These are phyloP conservation scores for Bucorvus abyssinicus DNA, from an alignment of 2,797 vertebrate genomes.

Conservation along the genomic window DNA sequence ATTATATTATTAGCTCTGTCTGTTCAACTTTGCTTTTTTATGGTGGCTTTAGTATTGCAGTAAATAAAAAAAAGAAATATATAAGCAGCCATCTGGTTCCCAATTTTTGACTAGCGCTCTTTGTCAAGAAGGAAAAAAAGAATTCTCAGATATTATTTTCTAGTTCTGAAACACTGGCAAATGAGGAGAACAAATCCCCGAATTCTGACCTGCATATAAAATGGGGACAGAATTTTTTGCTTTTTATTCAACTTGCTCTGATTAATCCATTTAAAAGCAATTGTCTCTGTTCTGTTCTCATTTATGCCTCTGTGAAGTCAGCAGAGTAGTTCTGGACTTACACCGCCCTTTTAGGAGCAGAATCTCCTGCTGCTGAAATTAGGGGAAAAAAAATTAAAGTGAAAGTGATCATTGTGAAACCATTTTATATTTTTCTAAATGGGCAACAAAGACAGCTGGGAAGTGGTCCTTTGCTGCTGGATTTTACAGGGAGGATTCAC, in stretches of 20 bases:
- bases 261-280: conserved; percentile 66
- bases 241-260: conserved; percentile 60
- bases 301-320: conserved; percentile 23
- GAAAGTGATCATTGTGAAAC: neutral
- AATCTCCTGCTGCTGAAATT: conserved; percentile 23
- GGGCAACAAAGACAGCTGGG: conserved; percentile 6
- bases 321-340: conserved; percentile 22
- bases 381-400: neutral
- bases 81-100: conserved; percentile 91
- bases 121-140: conserved; percentile 72
- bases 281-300: conserved; percentile 34
- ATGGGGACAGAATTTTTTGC: conserved; percentile 9
- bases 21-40: conserved; percentile 95
- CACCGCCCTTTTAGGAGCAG: conserved; percentile 11
- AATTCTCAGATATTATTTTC: conserved; percentile 61
- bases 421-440: neutral
- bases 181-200: conserved; percentile 39
- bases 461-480: conserved; percentile 12
- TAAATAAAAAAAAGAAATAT: conserved; percentile 85
- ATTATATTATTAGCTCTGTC: conserved; percentile 99
- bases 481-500: conserved; percentile 3
- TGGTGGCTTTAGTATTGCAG: conserved; percentile 89
- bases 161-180: conserved; percentile 45
- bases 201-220: conserved; percentile 59
- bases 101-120: conserved; percentile 76